phyloP scores from a whole-genome alignment of 2,113 vertebrate genomes.

The Ranitomeya variabilis region DNA sequence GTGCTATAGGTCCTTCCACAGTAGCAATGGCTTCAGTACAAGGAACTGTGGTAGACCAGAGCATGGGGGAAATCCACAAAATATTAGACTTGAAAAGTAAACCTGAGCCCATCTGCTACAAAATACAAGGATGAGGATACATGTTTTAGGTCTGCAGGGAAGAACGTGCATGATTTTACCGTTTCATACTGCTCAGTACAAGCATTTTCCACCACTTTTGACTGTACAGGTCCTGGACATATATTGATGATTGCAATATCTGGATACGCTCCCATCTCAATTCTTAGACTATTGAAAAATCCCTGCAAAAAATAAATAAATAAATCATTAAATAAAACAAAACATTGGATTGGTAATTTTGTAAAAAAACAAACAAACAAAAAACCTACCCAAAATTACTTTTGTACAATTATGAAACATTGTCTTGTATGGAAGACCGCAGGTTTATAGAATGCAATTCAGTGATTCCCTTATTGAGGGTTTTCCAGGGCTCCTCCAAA shows the following conservation, averaged over 20 bases:
- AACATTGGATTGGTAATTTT: too few species aligned
- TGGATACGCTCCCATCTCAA: conserved; percentile 82
- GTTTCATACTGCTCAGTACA: conserved; percentile 81
- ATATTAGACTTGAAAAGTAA: too few species aligned
- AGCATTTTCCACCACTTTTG: conserved; percentile 85
- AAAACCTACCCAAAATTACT: too few species aligned
- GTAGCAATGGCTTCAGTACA: neutral
- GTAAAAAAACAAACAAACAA: too few species aligned
- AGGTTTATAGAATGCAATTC: too few species aligned
- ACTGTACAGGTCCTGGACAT: conserved; percentile 91
- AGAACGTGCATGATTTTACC: conserved; percentile 68
- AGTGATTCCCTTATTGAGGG: too few species aligned
- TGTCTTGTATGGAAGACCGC: too few species aligned
- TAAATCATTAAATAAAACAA: too few species aligned
- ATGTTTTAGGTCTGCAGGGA: neutral
- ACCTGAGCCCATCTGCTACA: neutral
- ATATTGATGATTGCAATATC: conserved; percentile 83
- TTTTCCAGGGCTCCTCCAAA: too few species aligned
- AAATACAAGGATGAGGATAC: neutral
- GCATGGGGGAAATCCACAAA: neutral
- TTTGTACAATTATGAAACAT: too few species aligned
- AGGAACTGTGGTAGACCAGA: neutral
- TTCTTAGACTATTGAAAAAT: conserved; percentile 86
- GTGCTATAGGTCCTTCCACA: too few species aligned
- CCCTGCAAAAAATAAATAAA: conserved; percentile 71